These are phyloP conservation scores for Hydriomena furcata DNA, from an alignment of 2,888 invertebrate genomes.

Conservation along the genomic window DNA sequence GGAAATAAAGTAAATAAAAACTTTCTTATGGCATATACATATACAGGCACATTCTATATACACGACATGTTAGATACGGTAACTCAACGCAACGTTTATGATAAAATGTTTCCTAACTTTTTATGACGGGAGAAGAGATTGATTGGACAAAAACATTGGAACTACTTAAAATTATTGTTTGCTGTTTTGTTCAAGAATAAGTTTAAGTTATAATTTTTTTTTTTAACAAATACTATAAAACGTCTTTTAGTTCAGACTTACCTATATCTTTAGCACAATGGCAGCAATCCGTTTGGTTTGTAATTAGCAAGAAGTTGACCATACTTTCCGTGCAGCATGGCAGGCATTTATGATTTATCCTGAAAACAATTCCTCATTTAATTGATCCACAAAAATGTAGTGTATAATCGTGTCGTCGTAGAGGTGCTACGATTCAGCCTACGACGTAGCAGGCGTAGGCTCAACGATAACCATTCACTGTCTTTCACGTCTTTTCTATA, in stretches of 20 bases:
- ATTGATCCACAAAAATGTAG: no score
- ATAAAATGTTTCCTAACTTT: constrained; percentile 5
- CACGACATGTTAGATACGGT: no score
- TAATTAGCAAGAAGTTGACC: constrained; percentile 56
- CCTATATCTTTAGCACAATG: constrained; percentile 88
- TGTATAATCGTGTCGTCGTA: no score
- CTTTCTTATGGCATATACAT: no score
- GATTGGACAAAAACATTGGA: not conserved
- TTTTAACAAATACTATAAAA: no score
- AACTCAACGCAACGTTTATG: not conserved
- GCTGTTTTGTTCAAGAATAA: not conserved
- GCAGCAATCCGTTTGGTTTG: constrained; percentile 83
- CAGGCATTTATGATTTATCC: constrained; percentile 89
- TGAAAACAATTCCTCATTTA: constrained; percentile 41
- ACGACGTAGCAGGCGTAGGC: not conserved
- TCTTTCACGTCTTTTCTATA: no score
- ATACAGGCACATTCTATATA: no score
- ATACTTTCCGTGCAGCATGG: constrained; percentile 87
- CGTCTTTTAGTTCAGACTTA: constrained; percentile 59
- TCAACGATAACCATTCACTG: no score
- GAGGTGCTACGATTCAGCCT: not conserved
- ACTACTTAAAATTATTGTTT: not conserved
- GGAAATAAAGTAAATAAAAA: no score
- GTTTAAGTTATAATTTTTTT: no score
- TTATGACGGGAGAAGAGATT: constrained; percentile 2